A percentile compares a stretch with the other conserved stretches of the same genome.
Conservation (phyloP, 2,113 vertebrate genomes). For the Glaucidium brasilianum region DNA sequence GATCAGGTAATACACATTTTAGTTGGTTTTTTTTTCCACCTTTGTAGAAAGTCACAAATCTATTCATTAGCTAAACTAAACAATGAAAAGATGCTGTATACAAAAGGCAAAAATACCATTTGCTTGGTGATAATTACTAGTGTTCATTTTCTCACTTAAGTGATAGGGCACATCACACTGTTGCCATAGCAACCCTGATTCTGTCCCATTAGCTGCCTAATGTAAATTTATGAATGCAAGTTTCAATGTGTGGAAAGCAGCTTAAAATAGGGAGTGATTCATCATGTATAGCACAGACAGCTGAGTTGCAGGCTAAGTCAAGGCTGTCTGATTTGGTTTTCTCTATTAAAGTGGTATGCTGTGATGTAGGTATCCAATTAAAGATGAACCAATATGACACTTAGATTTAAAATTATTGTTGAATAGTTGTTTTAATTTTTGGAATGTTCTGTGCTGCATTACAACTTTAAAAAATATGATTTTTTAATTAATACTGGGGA, state of each 20-base stretch:
- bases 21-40: not conserved
- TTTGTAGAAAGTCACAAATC: not conserved
- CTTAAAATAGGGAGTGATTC: conserved; percentile 61
- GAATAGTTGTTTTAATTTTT: not conserved
- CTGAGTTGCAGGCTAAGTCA: conserved; percentile 26
- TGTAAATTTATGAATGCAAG: conserved; percentile 75
- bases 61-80: conserved; percentile 47
- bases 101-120: conserved; percentile 60
- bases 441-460: not conserved
- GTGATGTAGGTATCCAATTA: not conserved
- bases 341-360: not conserved
- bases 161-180: conserved; percentile 59
- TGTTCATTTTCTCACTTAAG: conserved; percentile 67
- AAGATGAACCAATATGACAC: not conserved
- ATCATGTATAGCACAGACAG: conserved; percentile 7
- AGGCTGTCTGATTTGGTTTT: not conserved
- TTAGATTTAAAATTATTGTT: not conserved
- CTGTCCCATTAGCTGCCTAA: conserved; percentile 73
- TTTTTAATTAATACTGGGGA: not conserved
- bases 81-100: not conserved
- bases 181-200: conserved; percentile 79
- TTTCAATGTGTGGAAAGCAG: conserved; percentile 36
- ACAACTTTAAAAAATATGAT: not conserved
- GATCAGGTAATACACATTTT: not conserved
- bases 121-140: conserved; percentile 72